Evolutionary conservation across 1,140 invertebrate species (phyloP), one percentile per base, ranked within the genome.

Genomic region (Odontomachus brunneus): DNA sequence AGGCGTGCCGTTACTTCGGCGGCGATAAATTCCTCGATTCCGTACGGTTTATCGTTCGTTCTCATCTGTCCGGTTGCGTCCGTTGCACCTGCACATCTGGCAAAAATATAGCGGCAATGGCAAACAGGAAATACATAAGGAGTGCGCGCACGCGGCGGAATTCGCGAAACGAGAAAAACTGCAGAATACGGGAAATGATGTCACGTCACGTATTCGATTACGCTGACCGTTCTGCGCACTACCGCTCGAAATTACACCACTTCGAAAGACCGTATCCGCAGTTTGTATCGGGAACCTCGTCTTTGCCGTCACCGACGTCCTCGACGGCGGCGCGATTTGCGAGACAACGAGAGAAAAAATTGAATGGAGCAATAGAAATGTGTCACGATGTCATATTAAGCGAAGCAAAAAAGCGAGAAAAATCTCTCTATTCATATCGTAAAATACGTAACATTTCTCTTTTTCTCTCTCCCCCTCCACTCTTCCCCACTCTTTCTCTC

Each of bases 171-270:
- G 49, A 63, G 72, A 80, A 87, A 78, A 85, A 55, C 57, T 84
- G 53, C 82, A 60, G 65, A 82, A 60, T 76, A 81, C 59, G 71
- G 72, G 83, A 88, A 89, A 91, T 84, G 87, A 91, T 88, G 84
- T 91, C 75, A 76, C 82, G 89, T 90, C 90, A 91, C 90, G 90
- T 91, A 90, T 92, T 91, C 91, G 91, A 92, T 92, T 92, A 91
- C 84, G 87, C 57, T 85, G 86, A 88, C 85, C 87, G 60, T 90
- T 84, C 44, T 44, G 29, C 51, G 73, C 63, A 75, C 86, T 78
- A 76, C 38, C 26, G 26, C 38, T 69, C 22, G 84, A 85, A 91
- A 91, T 90, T 90, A 88, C 84, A 72, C 78, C 57, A 48, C 73
- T 49, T 55, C 29, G 15, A 14, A 0, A 59, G 57, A 14, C 22